phyloP scores from a whole-genome alignment of 2,888 invertebrate genomes.

The Erebia palarica region DNA sequence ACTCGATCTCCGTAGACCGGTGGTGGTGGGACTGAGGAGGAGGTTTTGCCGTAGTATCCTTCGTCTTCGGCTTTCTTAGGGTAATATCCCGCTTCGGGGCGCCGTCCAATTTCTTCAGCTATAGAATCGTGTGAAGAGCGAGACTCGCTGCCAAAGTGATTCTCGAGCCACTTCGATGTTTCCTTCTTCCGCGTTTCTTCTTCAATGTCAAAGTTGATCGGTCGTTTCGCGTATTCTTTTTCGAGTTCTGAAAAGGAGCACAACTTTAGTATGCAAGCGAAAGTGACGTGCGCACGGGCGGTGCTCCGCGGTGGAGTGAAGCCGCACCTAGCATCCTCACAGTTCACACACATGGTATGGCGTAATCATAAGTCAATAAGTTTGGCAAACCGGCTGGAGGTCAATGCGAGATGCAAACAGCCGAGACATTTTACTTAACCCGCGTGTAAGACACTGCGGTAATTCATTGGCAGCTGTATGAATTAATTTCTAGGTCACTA shows the following conservation, averaged over 20 bases:
- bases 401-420: slow-evolving; percentile 69
- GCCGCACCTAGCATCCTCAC: slow-evolving; percentile 49
- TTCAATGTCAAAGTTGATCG: slow-evolving; percentile 92
- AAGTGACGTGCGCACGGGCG: slow-evolving; percentile 64
- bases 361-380: slow-evolving; percentile 78
- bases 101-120: slow-evolving; percentile 84
- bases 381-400: slow-evolving; percentile 77
- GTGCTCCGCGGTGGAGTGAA: slow-evolving; percentile 59
- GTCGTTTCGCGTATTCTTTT: slow-evolving; percentile 91
- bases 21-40: slow-evolving; percentile 69
- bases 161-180: slow-evolving; percentile 95
- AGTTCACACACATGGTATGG: slow-evolving; percentile 58
- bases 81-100: slow-evolving; percentile 87
- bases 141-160: slow-evolving; percentile 94
- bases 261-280: slow-evolving; percentile 43
- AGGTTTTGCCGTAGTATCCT: slow-evolving; percentile 73
- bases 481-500: slow-evolving; percentile 68
- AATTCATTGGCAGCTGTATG: slow-evolving; percentile 57
- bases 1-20: slow-evolving; percentile 72
- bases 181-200: slow-evolving; percentile 94
- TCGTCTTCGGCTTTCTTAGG: slow-evolving; percentile 85
- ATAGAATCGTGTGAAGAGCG: slow-evolving; percentile 88
- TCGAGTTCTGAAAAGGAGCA: slow-evolving; percentile 83
- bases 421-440: slow-evolving; percentile 69
- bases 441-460: slow-evolving; percentile 55